Evolutionary conservation across 1,140 invertebrate genomes (phyloP), one percentile per base, ranked within the genome.

Genomic region (Psilanteris sp.): DNA sequence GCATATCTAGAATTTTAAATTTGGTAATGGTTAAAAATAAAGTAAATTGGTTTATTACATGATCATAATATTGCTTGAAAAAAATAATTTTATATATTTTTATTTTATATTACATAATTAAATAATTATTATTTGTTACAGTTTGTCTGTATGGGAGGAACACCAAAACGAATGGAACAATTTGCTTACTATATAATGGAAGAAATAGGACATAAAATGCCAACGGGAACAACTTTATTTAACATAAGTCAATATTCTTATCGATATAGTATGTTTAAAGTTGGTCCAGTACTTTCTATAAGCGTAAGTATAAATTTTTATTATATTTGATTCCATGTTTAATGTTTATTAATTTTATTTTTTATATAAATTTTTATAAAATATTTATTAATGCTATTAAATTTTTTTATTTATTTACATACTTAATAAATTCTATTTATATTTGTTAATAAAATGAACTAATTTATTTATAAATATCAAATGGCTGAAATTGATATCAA

Each of bases 71-170:
- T 3, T 20, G 18, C 2, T 20, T 20, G 18, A 2, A 20, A 20
- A 5, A 3, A 5, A 3, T 20, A 3, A 20, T 20, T 20, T 20
- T n/a, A n/a, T n/a, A n/a, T n/a, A n/a, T n/a, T n/a, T n/a, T n/a
- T n/a, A n/a, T n/a, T n/a, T 20, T 3, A 20, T 20, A 5, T 20
- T 5, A 2, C 9, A 9, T 2, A 29, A 29, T 6, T 32, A 46
- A 8, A 44, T 74, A 70, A 20, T 54, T 4, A 31, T 34, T 52
- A 0, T 52, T 73, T 43, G n/a, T n/a, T n/a, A n/a, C 87, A 98
- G 96, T 99, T 98, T 88, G 96, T 99, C 5, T 99, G 97, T 87
- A 97, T 98, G 94, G 97, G 98, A 36, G 98, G 98, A 5, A 98
- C 97, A 8, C 95, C 96, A 2, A 96, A 95, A 81, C 91, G 98